Conservation (phyloP, 2,113 vertebrate species). For the Saimiri boliviensis region DNA sequence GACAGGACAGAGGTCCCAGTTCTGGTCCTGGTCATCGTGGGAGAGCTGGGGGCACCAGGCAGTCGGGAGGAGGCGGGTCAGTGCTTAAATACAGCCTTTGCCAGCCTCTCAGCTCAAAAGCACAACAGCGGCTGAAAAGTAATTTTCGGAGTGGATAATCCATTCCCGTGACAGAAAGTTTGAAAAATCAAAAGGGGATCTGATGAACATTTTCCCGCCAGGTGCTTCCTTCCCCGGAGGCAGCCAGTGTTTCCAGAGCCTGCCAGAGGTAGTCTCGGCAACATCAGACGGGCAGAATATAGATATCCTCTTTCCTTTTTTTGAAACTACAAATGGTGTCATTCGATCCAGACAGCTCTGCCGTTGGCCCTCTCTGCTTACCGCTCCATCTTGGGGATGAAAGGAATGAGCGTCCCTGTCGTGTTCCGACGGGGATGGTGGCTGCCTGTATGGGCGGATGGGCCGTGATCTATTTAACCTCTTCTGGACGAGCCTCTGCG, state of each 20-base stretch:
- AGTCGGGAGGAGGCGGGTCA: not conserved
- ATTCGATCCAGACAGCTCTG: rapidly evolving
- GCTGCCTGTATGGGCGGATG: rapidly evolving
- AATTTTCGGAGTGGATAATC: not conserved
- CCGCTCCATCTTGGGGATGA: rapidly evolving
- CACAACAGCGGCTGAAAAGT: not conserved
- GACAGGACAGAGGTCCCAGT: not conserved
- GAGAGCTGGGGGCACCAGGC: not conserved
- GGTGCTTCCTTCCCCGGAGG: not conserved
- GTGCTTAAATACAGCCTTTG: rapidly evolving
- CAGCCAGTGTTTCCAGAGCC: not conserved
- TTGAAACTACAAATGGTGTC: not conserved
- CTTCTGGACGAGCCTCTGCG: rapidly evolving
- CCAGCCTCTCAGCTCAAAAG: not conserved
- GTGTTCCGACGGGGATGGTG: rapidly evolving
- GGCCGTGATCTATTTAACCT: rapidly evolving
- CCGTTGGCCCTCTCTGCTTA: not conserved
- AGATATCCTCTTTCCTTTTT: not conserved
- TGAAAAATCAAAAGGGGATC: rapidly evolving
- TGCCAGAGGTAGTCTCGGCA: not conserved
- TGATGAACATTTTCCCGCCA: not conserved
- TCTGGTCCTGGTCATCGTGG: too few species aligned
- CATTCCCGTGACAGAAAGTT: rapidly evolving
- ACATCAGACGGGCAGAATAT: not conserved
- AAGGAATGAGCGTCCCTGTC: rapidly evolving